Conservation (phyloP, 64 coral and sea anemone genomes). For the Montipora foliosa region DNA sequence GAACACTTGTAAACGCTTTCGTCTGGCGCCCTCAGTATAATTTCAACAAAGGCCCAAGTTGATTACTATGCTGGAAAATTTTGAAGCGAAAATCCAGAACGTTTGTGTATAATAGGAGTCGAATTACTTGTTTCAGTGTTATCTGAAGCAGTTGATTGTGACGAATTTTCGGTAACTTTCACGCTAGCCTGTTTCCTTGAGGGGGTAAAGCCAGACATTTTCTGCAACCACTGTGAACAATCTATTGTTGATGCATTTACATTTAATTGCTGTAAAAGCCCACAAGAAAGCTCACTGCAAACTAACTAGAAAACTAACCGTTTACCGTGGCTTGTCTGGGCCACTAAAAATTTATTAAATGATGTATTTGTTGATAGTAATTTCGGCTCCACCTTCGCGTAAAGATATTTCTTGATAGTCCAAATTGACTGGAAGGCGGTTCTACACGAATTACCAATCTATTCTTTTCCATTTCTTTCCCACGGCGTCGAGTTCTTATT, state of each 20-base stretch:
- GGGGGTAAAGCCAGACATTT: not conserved
- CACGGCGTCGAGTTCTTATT: conserved; percentile 8
- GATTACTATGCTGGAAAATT: not conserved
- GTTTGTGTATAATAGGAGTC: not conserved
- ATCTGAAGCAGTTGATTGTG: not conserved
- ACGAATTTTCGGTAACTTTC: not conserved
- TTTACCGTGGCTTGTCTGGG: conserved; percentile 23
- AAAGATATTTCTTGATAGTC: conserved; percentile 44
- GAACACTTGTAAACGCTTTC: not conserved
- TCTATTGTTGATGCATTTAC: conserved; percentile 4
- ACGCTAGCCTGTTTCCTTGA: not conserved
- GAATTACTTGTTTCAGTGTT: not conserved
- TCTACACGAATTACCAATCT: not conserved
- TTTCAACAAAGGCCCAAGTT: not conserved
- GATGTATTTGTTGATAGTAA: conserved; percentile 58
- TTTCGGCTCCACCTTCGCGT: conserved; percentile 31
- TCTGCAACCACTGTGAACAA: not conserved
- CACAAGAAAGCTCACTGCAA: conserved; percentile 13
- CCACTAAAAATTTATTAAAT: conserved; percentile 58
- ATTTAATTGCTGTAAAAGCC: conserved; percentile 57
- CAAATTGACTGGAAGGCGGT: conserved; percentile 34
- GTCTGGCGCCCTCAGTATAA: not conserved
- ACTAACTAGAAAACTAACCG: conserved; percentile 43
- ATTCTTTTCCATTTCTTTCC: not conserved
- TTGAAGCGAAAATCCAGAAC: not conserved